Percentiles rank a stretch among this genome's conserved stretches.
Evolutionary conservation across 2,797 vertebrate species (phyloP).

Genomic region (Schizothorax lantsangensis): DNA sequence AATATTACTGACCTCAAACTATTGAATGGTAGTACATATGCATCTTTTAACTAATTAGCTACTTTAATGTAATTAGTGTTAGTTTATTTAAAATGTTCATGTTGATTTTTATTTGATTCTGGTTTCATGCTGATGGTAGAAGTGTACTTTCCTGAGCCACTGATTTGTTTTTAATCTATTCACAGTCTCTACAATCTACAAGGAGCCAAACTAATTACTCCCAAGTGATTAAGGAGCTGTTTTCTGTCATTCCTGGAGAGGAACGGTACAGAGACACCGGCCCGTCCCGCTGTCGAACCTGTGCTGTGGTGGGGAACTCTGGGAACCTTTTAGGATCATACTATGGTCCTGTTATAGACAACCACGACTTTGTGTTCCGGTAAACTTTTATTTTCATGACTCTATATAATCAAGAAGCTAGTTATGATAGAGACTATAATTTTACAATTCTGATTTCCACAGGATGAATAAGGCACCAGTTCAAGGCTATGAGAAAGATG

Average conservation of each 20-base stretch:
- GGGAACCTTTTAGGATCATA: conserved; percentile 72
- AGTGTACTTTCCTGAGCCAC: neutral
- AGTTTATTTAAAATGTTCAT: neutral
- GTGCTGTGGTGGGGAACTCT: conserved; percentile 83
- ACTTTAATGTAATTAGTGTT: neutral
- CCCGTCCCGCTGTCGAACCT: conserved; percentile 68
- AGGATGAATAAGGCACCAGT: conserved; percentile 53
- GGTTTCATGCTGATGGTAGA: neutral
- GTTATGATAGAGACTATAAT: neutral
- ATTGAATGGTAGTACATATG: too few relatives aligned
- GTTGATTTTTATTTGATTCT: neutral
- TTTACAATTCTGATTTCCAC: neutral
- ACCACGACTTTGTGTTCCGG: conserved; percentile 73
- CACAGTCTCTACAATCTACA: neutral
- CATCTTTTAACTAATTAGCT: neutral
- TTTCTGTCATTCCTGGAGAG: conserved; percentile 70
- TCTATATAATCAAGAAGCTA: neutral
- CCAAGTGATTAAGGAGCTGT: conserved; percentile 71
- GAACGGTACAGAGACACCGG: conserved; percentile 54
- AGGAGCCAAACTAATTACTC: conserved; percentile 13
- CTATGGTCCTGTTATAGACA: conserved; percentile 72
- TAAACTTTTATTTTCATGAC: conserved; percentile 41
- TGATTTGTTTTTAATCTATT: neutral
- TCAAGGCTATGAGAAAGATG: conserved; percentile 45
- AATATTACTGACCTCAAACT: neutral